These are phyloP conservation scores for Cheilosia scutellata DNA, from an alignment of 2,888 invertebrate species.

Conservation along the genomic window DNA sequence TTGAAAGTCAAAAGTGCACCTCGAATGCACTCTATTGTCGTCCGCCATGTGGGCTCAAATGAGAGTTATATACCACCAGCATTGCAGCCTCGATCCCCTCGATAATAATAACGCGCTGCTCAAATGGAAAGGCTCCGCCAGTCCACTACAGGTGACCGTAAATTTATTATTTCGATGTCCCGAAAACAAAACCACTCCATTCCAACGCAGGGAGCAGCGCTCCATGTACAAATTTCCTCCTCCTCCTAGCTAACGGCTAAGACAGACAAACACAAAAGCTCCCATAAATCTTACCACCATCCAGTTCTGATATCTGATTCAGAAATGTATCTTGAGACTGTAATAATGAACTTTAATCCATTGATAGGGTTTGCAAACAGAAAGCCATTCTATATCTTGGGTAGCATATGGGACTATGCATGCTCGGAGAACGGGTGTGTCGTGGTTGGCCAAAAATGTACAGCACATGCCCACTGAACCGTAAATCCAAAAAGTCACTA, in stretches of 20 bases:
- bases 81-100: constrained; percentile 64
- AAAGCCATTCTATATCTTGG: constrained; percentile 10
- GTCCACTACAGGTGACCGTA: constrained; percentile 57
- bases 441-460: constrained; percentile 64
- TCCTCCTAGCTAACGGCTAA: constrained; percentile 28
- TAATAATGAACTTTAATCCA: constrained; percentile 66
- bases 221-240: constrained; percentile 39
- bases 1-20: constrained; percentile 72
- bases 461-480: constrained; percentile 65
- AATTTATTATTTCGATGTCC: constrained; percentile 69
- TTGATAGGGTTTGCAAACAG: constrained; percentile 57
- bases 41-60: constrained; percentile 28
- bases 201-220: constrained; percentile 25
- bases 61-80: constrained; percentile 56
- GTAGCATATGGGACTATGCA: constrained; percentile 15
- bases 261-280: constrained; percentile 52
- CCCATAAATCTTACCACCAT: constrained; percentile 63
- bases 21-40: constrained; percentile 58
- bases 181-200: constrained; percentile 27
- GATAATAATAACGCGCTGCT: constrained; percentile 52
- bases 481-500: constrained; percentile 49
- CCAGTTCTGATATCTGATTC: constrained; percentile 63
- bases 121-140: constrained; percentile 45
- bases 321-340: constrained; percentile 50
- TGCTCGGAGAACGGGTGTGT: constrained; percentile 57